Conservation (phyloP, 2,888 invertebrate genomes). For the Drosophila merina region DNA sequence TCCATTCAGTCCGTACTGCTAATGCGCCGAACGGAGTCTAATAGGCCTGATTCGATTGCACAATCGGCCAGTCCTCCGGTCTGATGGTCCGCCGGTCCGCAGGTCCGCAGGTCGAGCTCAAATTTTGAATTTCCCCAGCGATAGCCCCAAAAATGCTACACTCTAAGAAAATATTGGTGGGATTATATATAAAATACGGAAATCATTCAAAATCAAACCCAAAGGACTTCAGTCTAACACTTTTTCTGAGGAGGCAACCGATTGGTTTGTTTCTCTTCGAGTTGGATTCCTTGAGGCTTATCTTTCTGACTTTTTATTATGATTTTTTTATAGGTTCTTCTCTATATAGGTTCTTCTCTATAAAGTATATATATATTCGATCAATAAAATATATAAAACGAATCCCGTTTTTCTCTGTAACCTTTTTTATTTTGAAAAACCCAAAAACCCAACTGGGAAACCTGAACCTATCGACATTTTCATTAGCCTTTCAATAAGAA, state of each 20-base stretch:
- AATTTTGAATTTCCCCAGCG: constrained; percentile 7
- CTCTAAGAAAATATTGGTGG: background rate
- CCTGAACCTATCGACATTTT: background rate
- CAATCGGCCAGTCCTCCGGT: constrained; percentile 30
- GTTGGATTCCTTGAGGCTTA: no score
- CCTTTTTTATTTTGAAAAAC: no score
- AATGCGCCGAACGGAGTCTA: constrained; percentile 22
- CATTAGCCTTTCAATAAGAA: background rate
- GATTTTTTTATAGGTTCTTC: no score
- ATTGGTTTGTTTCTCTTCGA: no score
- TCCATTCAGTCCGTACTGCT: constrained; percentile 9
- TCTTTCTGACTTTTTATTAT: no score
- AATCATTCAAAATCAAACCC: background rate
- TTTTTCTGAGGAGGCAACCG: no score
- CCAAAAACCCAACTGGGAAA: no score
- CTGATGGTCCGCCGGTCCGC: background rate
- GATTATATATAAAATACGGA: background rate
- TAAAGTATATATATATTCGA: no score
- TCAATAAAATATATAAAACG: no score
- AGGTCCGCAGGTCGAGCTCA: constrained; percentile 7
- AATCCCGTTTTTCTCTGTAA: no score
- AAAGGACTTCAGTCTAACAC: no score
- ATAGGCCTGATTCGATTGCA: constrained; percentile 45
- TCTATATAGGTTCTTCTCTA: no score
- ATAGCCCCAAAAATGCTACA: background rate